phyloP scores from a whole-genome alignment of 2,113 vertebrate species.

The Orientallactaga bullata region DNA sequence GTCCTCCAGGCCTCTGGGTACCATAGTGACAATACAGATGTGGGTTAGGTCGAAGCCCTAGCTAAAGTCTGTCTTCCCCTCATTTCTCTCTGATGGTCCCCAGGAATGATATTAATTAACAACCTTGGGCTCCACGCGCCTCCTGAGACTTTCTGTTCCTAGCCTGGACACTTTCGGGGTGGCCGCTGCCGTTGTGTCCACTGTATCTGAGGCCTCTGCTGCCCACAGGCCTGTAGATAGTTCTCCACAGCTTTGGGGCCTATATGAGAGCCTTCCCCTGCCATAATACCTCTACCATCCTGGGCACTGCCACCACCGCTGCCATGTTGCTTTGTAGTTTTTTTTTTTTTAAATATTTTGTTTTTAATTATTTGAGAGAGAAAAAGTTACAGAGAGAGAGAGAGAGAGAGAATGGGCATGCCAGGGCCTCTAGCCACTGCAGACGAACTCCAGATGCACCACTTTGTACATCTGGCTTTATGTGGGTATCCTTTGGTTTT shows the following conservation, averaged over 20 bases:
- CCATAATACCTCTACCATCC: not conserved
- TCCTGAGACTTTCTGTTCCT: not conserved
- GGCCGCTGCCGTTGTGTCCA: not conserved
- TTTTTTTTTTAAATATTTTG: no score
- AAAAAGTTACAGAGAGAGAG: no score
- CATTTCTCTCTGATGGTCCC: not conserved
- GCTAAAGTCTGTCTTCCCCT: not conserved
- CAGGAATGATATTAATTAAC: not conserved
- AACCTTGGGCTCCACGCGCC: rapidly evolving
- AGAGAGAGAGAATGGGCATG: no score
- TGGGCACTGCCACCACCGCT: not conserved
- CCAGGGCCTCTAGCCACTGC: no score
- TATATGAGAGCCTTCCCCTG: not conserved
- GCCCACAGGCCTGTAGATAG: not conserved
- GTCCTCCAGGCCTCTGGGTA: not conserved
- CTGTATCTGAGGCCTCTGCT: not conserved
- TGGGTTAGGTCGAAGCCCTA: not conserved
- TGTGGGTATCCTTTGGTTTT: no score
- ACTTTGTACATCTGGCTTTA: no score
- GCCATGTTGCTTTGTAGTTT: not conserved
- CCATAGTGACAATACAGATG: not conserved
- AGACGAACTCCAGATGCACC: no score
- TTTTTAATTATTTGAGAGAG: no score
- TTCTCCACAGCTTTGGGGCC: not conserved
- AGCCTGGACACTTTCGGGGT: not conserved